These are phyloP conservation scores for Oxyura jamaicensis DNA, from an alignment of 2,113 vertebrate genomes.

Conservation along the genomic window DNA sequence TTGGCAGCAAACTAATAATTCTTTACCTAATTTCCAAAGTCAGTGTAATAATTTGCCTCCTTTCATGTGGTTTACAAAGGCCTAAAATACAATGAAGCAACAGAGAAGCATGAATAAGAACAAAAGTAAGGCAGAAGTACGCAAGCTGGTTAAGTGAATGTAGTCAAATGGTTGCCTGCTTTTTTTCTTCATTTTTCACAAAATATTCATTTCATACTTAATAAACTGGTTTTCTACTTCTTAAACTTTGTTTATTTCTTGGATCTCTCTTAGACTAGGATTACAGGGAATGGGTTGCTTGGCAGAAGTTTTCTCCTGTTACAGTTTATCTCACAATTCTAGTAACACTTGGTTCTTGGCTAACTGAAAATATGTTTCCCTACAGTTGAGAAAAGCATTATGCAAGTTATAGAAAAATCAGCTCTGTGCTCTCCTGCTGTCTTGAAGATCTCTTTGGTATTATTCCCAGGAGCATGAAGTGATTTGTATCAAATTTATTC, in stretches of 20 bases:
- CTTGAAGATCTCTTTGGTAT: background rate
- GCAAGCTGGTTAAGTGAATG: background rate
- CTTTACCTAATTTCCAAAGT: background rate
- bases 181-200: background rate
- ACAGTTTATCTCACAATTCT: background rate
- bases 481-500: background rate
- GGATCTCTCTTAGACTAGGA: background rate
- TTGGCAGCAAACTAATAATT: background rate
- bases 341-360: background rate
- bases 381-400: background rate
- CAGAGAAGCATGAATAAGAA: background rate
- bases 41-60: background rate
- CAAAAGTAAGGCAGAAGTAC: background rate
- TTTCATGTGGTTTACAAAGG: background rate
- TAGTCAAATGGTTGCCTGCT: background rate
- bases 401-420: background rate
- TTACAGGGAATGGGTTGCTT: conserved; percentile 33
- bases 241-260: background rate
- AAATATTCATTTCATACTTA: background rate
- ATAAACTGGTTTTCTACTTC: background rate
- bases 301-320: background rate
- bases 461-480: background rate
- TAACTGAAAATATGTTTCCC: background rate
- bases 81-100: background rate
- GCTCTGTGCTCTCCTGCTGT: background rate